A percentile compares a stretch with the other conserved stretches of the same genome.
These are phyloP conservation scores for Eurytoma californica DNA, from an alignment of 2,888 invertebrate species.

Conservation along the genomic window DNA sequence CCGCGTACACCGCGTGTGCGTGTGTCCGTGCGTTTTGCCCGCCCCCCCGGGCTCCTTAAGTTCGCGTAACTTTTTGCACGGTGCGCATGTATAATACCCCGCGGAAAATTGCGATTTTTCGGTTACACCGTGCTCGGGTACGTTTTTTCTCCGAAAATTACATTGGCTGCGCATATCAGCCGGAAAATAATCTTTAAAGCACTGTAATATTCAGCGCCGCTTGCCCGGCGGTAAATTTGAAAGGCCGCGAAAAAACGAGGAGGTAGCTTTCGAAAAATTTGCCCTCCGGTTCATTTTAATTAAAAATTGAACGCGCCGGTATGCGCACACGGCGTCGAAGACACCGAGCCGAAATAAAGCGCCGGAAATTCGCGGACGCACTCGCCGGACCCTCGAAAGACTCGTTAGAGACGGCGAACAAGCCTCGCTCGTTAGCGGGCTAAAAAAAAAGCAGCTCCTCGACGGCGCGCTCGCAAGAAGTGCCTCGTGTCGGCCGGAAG, in stretches of 20 bases:
- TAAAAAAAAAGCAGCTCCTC: conserved; percentile 4
- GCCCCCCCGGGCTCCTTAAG: conserved; percentile 20
- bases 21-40: background rate
- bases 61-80: conserved; percentile 22
- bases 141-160: background rate
- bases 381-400: too few relatives aligned
- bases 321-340: background rate
- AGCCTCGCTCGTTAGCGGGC: conserved; percentile 43
- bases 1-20: background rate
- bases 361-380: conserved; percentile 1
- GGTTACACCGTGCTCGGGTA: background rate
- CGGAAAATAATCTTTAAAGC: background rate
- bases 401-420: conserved; percentile 28
- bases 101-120: too few relatives aligned
- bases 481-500: background rate
- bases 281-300: background rate
- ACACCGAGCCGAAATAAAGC: background rate
- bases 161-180: background rate
- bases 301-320: background rate
- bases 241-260: too few relatives aligned
- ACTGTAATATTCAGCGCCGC: too few relatives aligned
- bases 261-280: too few relatives aligned
- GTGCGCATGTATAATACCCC: background rate
- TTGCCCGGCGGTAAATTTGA: too few relatives aligned
- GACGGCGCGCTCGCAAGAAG: background rate